phyloP scores from a whole-genome alignment of 2,113 vertebrate species.

The Gorsachius goisagi region DNA sequence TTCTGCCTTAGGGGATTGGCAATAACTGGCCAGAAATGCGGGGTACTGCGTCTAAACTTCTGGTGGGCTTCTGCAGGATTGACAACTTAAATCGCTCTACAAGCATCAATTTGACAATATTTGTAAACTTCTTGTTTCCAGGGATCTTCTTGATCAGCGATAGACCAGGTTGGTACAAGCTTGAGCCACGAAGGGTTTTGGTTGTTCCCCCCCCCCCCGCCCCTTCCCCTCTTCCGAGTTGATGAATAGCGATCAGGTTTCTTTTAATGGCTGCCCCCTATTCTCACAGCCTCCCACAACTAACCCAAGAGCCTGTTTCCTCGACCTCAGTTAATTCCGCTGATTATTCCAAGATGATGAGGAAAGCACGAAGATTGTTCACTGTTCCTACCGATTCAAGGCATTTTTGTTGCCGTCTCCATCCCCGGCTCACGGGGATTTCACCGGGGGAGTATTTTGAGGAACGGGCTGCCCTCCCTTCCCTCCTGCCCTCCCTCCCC shows the following conservation, averaged over 20 bases:
- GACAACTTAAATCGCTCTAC: constrained; percentile 70
- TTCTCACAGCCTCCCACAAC: constrained; percentile 90
- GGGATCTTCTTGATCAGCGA: constrained; percentile 83
- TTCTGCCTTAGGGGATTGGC: constrained; percentile 61
- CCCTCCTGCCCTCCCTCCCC: not conserved
- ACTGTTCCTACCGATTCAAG: constrained; percentile 38
- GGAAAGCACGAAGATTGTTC: constrained; percentile 54
- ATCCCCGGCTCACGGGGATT: not conserved
- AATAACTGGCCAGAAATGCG: constrained; percentile 41
- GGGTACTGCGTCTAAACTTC: constrained; percentile 5
- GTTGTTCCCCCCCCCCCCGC: not conserved
- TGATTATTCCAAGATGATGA: constrained; percentile 94
- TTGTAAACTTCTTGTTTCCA: constrained; percentile 88
- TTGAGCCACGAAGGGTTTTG: constrained; percentile 71
- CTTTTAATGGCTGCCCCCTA: constrained; percentile 86
- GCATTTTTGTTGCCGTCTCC: constrained; percentile 30
- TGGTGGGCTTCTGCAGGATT: constrained; percentile 45
- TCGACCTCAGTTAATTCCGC: constrained; percentile 88
- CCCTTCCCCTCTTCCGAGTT: constrained; percentile 54
- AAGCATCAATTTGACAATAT: constrained; percentile 82
- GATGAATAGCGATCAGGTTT: constrained; percentile 92
- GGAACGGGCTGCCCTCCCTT: not conserved
- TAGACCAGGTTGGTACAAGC: constrained; percentile 62
- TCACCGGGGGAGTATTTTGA: not conserved
- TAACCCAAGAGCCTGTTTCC: constrained; percentile 84